A percentile compares a stretch with the other conserved stretches of the same genome.
Conservation (phyloP, 2,113 vertebrate genomes). For the Marmota flaviventris region DNA sequence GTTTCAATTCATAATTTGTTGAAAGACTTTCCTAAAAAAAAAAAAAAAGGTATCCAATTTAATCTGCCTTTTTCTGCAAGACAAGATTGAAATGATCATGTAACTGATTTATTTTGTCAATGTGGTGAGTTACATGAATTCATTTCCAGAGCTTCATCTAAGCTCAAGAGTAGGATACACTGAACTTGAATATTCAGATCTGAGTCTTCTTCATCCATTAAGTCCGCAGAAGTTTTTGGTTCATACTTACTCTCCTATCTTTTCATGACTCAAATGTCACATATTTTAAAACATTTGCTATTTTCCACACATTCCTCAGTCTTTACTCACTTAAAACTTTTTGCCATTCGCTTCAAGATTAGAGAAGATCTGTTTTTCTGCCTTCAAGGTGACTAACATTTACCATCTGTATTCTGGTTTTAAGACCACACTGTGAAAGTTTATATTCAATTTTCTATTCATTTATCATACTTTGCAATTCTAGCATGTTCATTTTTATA, state of each 20-base stretch:
- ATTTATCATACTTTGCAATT: neutral
- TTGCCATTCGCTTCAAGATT: neutral
- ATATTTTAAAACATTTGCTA: neutral
- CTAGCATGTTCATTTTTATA: neutral
- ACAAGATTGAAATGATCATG: neutral
- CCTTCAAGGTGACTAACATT: neutral
- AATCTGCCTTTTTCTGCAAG: neutral
- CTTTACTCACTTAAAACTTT: neutral
- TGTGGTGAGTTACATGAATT: neutral
- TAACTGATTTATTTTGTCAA: neutral
- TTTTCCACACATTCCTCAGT: neutral
- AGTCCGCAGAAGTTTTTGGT: neutral
- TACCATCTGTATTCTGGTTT: neutral
- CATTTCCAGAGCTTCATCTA: neutral
- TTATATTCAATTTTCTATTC: neutral
- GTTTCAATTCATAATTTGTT: neutral
- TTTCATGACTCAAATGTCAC: neutral
- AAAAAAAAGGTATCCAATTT: neutral
- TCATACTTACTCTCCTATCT: neutral
- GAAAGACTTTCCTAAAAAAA: neutral
- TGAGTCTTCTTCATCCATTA: neutral
- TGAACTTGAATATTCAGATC: neutral
- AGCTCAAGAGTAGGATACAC: neutral
- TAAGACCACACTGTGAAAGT: neutral
- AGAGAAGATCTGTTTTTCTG: neutral